phyloP scores from a whole-genome alignment of 2,113 vertebrate species.

The Brachyhypopomus occidentalis region DNA sequence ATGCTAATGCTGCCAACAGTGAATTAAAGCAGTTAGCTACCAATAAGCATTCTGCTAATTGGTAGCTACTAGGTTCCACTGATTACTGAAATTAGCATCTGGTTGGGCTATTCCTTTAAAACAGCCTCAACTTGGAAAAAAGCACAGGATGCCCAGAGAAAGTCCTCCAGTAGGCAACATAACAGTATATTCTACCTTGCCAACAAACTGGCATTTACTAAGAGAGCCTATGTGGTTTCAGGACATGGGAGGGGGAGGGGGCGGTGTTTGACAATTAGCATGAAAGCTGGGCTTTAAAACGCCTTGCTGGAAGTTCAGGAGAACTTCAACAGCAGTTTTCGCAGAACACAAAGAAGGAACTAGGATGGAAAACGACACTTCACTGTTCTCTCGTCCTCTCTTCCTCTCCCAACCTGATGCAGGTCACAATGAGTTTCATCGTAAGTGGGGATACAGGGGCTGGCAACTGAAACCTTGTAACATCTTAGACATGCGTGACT shows the following conservation, averaged over 20 bases:
- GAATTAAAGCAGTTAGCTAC: too few relatives aligned
- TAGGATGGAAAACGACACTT: constrained; percentile 60
- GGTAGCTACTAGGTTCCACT: too few relatives aligned
- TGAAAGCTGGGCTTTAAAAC: constrained; percentile 27
- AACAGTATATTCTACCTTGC: neutral
- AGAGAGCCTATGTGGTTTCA: constrained; percentile 34
- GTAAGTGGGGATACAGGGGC: constrained; percentile 39
- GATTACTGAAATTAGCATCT: too few relatives aligned
- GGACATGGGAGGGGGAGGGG: constrained; percentile 17
- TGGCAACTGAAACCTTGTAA: constrained; percentile 52
- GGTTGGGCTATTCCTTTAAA: neutral
- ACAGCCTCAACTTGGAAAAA: neutral
- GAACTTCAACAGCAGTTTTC: constrained; percentile 37
- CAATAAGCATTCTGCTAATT: too few relatives aligned
- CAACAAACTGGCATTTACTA: neutral
- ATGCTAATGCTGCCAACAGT: neutral
- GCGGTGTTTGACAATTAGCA: constrained; percentile 32
- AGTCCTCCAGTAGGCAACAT: too few relatives aligned
- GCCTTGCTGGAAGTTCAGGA: constrained; percentile 6
- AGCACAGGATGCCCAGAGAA: neutral
- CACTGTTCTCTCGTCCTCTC: constrained; percentile 38
- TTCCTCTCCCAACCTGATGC: constrained; percentile 61
- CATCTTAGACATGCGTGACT: constrained; percentile 64
- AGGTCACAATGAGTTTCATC: constrained; percentile 60
- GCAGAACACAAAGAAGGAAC: constrained; percentile 61